These are phyloP conservation scores for Amorpha juglandis DNA, from an alignment of 2,888 invertebrate genomes.

Conservation along the genomic window DNA sequence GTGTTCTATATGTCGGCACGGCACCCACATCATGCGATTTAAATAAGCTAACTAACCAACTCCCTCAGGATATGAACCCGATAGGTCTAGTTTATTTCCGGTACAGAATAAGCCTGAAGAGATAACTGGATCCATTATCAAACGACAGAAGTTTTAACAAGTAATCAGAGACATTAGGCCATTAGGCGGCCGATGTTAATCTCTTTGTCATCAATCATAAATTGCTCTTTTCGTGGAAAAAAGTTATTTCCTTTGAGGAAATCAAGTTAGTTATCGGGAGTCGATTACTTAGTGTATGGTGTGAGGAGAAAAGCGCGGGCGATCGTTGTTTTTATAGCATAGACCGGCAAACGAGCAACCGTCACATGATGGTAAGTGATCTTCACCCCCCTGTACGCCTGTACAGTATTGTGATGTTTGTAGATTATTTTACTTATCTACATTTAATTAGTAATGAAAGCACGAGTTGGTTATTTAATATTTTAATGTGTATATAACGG, in stretches of 20 bases:
- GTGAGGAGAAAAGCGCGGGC: not conserved
- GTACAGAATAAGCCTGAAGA: not conserved
- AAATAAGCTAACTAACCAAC: not conserved
- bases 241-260: conserved; percentile 62
- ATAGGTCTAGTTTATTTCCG: conserved; percentile 6
- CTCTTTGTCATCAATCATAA: conserved; percentile 60
- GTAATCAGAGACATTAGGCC: conserved; percentile 42
- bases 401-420: too few species aligned
- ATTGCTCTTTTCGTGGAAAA: conserved; percentile 47
- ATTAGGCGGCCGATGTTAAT: conserved; percentile 52
- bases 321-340: too few species aligned
- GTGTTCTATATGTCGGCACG: too few species aligned
- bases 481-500: too few species aligned
- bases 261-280: conserved; percentile 57
- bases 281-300: conserved; percentile 37
- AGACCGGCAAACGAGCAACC: too few species aligned
- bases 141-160: conserved; percentile 36
- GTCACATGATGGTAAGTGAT: not conserved
- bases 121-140: conserved; percentile 33
- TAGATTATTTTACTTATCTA: too few species aligned
- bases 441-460: too few species aligned
- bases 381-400: not conserved
- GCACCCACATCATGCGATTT: not conserved
- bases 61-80: not conserved
- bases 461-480: too few species aligned